Conservation (phyloP, 2,113 vertebrate genomes). For the Hyaena hyaena region DNA sequence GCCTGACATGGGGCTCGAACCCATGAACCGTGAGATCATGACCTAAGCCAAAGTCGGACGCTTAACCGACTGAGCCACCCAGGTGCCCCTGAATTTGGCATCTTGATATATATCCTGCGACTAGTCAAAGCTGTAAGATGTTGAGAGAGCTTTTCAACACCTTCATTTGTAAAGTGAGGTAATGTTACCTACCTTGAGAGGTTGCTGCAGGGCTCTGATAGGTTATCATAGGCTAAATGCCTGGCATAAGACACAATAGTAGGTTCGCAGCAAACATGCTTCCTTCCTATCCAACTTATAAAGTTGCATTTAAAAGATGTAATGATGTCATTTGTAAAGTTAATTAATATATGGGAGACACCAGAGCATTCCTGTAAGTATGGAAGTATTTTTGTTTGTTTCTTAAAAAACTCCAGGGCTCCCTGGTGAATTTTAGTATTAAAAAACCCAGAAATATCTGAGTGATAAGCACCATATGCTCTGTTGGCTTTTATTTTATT, state of each 20-base stretch:
- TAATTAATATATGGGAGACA: slow-evolving; percentile 42
- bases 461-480: slow-evolving; percentile 57
- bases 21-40: no score
- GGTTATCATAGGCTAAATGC: background rate
- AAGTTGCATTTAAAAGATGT: background rate
- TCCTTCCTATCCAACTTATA: background rate
- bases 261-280: background rate
- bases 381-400: slow-evolving; percentile 66
- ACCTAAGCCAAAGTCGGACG: no score
- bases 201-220: background rate
- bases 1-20: no score
- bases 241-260: background rate
- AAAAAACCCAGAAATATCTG: slow-evolving; percentile 10
- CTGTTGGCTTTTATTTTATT: slow-evolving; percentile 66
- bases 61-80: no score
- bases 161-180: background rate
- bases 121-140: background rate
- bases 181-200: background rate
- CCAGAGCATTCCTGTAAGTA: background rate
- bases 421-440: slow-evolving; percentile 53
- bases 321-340: background rate
- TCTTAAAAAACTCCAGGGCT: slow-evolving; percentile 54
- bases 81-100: background rate
- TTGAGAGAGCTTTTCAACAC: background rate
- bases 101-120: background rate